These are phyloP conservation scores for Orcinus orca DNA, from an alignment of 2,113 vertebrate species.

Conservation along the genomic window DNA sequence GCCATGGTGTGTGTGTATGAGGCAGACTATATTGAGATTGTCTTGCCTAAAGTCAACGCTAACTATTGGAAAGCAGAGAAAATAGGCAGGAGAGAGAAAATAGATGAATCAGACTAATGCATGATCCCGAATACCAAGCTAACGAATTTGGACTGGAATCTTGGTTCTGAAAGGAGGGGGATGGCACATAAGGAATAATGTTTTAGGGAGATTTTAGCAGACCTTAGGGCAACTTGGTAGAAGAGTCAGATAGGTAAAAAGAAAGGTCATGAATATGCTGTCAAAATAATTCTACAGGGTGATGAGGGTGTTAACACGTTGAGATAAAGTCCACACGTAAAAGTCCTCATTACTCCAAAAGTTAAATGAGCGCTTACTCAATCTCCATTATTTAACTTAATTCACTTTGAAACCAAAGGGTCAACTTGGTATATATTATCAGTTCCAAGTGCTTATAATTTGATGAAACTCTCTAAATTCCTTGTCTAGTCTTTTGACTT, in stretches of 20 bases:
- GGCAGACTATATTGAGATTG: background rate
- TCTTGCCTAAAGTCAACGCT: background rate
- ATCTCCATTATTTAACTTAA: background rate
- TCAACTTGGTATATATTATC: background rate
- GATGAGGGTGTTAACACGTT: background rate
- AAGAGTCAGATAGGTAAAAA: background rate
- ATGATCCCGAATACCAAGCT: background rate
- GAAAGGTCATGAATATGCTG: background rate
- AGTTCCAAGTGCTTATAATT: background rate
- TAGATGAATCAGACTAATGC: background rate
- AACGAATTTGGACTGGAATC: background rate
- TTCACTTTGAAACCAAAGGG: background rate
- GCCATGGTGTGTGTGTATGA: background rate
- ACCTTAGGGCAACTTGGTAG: background rate
- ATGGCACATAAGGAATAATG: background rate
- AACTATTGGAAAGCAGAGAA: background rate
- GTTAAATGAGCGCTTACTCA: background rate
- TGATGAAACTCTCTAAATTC: constrained; percentile 2
- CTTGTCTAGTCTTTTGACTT: background rate
- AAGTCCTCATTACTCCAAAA: background rate
- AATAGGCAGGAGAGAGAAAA: background rate
- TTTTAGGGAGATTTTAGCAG: background rate
- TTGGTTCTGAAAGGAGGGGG: background rate
- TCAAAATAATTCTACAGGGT: background rate
- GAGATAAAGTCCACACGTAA: background rate